Evolutionary conservation across 2,888 invertebrate genomes (phyloP).

Genomic region (Tetragonisca angustula): DNA sequence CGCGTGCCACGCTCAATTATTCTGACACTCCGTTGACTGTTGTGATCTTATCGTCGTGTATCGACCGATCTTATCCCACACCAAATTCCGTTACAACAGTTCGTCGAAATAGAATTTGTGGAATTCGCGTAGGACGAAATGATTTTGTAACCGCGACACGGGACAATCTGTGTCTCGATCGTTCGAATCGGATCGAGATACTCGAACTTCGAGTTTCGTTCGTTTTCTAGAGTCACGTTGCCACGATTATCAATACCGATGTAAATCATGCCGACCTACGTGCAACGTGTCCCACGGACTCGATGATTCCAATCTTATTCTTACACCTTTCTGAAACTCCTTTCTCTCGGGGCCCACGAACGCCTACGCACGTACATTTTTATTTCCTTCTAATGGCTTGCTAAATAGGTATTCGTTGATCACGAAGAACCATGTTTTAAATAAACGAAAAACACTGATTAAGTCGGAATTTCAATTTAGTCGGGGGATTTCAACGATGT

Average conservation of each 20-base stretch:
- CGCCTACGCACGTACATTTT: neutral
- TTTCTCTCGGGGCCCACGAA: neutral
- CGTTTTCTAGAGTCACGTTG: no score
- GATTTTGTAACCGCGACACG: neutral
- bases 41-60: neutral
- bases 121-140: neutral
- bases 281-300: neutral
- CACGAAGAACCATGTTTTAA: neutral
- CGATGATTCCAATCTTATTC: neutral
- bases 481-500: no score
- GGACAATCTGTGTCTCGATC: no score
- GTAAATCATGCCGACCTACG: slow-evolving; percentile 13
- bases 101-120: neutral
- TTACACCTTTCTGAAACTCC: neutral
- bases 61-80: neutral
- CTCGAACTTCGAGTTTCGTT: no score
- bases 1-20: slow-evolving; percentile 26
- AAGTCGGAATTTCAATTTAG: no score
- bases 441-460: no score
- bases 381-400: neutral
- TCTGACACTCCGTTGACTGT: slow-evolving; percentile 15
- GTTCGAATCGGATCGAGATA: no score
- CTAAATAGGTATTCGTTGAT: neutral
- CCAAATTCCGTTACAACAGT: no score
- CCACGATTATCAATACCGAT: neutral